Conservation (phyloP, 1,140 invertebrate genomes). For the Drepana arcuata region DNA sequence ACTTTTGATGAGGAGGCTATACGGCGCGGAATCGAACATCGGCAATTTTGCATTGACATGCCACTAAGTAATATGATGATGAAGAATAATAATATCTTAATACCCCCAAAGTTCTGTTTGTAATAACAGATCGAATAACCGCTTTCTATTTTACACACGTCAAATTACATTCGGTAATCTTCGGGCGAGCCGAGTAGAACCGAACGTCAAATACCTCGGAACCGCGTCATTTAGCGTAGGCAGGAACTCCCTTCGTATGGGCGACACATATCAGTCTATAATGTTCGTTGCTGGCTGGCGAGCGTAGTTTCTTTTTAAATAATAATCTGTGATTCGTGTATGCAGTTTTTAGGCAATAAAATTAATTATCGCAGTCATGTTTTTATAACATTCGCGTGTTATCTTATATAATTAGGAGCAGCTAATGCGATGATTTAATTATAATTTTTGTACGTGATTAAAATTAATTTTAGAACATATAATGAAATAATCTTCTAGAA, state of each 20-base stretch:
- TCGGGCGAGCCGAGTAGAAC: too few relatives aligned
- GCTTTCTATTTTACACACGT: too few relatives aligned
- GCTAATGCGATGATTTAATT: constrained; percentile 11
- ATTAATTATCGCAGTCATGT: constrained; percentile 16
- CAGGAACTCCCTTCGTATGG: constrained; percentile 21
- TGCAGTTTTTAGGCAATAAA: constrained; percentile 30
- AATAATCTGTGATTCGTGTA: constrained; percentile 59
- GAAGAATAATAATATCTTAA: too few relatives aligned
- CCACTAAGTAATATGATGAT: too few relatives aligned
- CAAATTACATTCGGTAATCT: too few relatives aligned
- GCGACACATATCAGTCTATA: constrained; percentile 57
- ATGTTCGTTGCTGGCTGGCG: constrained; percentile 24
- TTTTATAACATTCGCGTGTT: constrained; percentile 9
- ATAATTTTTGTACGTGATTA: constrained; percentile 15
- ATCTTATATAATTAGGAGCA: constrained; percentile 27
- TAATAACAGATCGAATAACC: too few relatives aligned
- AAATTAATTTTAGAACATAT: constrained; percentile 7
- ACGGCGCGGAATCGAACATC: too few relatives aligned
- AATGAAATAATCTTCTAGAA: too few relatives aligned
- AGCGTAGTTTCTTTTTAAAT: constrained; percentile 36
- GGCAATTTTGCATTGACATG: too few relatives aligned
- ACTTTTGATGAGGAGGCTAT: too few relatives aligned
- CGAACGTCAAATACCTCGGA: background rate
- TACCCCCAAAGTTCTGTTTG: too few relatives aligned
- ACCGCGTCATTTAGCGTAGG: background rate